Percentiles rank a stretch among this genome's conserved stretches.
Evolutionary conservation across 2,113 vertebrate species (phyloP).

Genomic region (Ammospiza caudacuta): DNA sequence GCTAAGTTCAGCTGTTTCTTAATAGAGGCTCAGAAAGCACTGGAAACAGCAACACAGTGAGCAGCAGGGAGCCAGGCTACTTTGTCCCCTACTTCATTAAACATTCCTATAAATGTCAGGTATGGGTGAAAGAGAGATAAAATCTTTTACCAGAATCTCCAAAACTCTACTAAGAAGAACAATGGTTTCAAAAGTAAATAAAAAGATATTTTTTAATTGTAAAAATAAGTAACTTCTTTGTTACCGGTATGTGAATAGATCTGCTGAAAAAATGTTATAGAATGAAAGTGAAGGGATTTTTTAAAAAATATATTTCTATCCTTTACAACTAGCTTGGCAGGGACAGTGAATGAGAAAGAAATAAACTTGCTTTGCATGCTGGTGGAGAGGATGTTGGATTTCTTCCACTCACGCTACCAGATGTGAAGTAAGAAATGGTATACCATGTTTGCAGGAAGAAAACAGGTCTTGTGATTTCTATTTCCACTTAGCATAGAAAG

Average conservation of each 20-base stretch:
- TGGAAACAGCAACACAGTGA: background rate
- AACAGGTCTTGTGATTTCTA: background rate
- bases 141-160: background rate
- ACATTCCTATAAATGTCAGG: background rate
- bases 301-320: background rate
- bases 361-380: background rate
- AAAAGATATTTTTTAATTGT: background rate
- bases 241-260: background rate
- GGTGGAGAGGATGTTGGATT: background rate
- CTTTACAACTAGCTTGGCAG: background rate
- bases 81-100: background rate
- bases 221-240: background rate
- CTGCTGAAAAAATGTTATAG: background rate
- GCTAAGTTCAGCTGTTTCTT: background rate
- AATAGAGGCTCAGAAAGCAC: background rate
- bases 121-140: background rate
- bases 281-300: background rate
- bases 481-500: background rate
- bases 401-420: rapidly evolving
- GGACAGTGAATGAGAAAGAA: background rate
- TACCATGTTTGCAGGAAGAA: background rate
- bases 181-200: background rate
- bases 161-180: background rate
- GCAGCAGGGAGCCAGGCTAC: background rate
- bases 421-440: background rate